Percentiles rank a stretch among this genome's conserved stretches.
These are phyloP conservation scores for Dolichopus griseipennis DNA, from an alignment of 2,888 invertebrate genomes.

Conservation along the genomic window DNA sequence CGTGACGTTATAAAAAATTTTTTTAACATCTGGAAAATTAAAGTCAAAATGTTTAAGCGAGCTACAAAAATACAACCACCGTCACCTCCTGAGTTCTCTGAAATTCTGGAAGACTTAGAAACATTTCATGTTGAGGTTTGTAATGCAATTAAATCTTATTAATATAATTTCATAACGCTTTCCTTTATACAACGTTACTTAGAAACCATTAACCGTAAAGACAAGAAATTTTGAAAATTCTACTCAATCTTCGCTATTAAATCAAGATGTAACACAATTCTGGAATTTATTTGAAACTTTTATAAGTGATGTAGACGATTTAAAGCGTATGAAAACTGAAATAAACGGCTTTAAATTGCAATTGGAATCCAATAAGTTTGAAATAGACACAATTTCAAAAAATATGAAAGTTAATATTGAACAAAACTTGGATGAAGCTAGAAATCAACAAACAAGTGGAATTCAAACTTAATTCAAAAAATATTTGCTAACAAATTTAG, in stretches of 20 bases:
- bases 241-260: not conserved
- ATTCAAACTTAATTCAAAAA: no score
- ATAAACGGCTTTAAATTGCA: slow-evolving; percentile 31
- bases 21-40: no score
- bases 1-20: no score
- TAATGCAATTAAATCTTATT: no score
- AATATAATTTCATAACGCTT: not conserved
- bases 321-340: slow-evolving; percentile 29
- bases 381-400: slow-evolving; percentile 32
- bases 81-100: slow-evolving; percentile 32
- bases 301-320: slow-evolving; percentile 32
- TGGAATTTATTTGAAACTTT: slow-evolving; percentile 39
- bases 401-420: slow-evolving; percentile 31
- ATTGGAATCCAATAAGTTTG: slow-evolving; percentile 29
- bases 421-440: slow-evolving; percentile 19
- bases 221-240: slow-evolving; percentile 15
- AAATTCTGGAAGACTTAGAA: slow-evolving; percentile 36
- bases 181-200: slow-evolving; percentile 13
- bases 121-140: slow-evolving; percentile 30
- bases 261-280: slow-evolving; percentile 30
- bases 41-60: slow-evolving; percentile 25
- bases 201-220: slow-evolving; percentile 18
- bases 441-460: not conserved
- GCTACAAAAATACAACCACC: slow-evolving; percentile 26
- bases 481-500: not conserved